Conservation (phyloP, 2,113 vertebrate genomes). For the Fregetta grallaria region DNA sequence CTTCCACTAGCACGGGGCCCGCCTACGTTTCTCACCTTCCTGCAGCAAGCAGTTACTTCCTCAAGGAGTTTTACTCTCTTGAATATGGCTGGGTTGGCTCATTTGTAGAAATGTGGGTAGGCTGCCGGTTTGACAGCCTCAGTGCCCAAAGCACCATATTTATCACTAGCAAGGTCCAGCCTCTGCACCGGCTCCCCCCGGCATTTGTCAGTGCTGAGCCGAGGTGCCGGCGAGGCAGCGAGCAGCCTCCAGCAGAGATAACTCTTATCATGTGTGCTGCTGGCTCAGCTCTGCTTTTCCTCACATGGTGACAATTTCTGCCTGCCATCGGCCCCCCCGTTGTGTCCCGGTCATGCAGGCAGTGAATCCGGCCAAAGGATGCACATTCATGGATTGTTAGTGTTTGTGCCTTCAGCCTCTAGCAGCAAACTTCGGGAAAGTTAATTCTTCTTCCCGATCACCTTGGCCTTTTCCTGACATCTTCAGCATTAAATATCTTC, state of each 20-base stretch:
- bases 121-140: background rate
- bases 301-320: background rate
- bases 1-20: background rate
- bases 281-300: background rate
- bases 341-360: background rate
- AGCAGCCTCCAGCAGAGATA: background rate
- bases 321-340: fast-evolving
- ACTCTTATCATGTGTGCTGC: background rate
- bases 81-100: fast-evolving
- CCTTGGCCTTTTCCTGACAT: background rate
- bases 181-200: fast-evolving
- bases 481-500: background rate
- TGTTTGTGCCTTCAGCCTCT: fast-evolving
- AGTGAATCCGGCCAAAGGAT: fast-evolving
- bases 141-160: fast-evolving
- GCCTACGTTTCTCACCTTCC: background rate
- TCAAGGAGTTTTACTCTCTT: background rate
- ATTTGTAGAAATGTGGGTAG: background rate
- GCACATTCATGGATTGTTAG: fast-evolving
- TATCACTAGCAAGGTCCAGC: background rate
- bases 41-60: background rate
- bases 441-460: background rate
- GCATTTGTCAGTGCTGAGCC: fast-evolving
- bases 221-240: fast-evolving
- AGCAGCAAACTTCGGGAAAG: background rate